Evolutionary conservation across 2,113 vertebrate species (phyloP).

Genomic region (Triplophysa rosa): DNA sequence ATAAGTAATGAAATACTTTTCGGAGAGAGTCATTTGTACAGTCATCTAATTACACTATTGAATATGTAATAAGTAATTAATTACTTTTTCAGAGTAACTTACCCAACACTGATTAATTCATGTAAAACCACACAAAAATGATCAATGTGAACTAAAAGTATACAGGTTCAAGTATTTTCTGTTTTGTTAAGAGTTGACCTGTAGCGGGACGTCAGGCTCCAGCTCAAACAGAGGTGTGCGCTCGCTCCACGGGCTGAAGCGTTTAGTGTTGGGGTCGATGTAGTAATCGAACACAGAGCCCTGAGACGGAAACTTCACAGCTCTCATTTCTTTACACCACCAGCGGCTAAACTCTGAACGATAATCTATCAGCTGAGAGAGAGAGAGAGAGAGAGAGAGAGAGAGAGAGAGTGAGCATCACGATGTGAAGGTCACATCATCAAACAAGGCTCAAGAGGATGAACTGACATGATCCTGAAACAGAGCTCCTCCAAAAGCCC

Average conservation of each 20-base stretch:
- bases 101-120: no score
- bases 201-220: conserved; percentile 72
- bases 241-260: conserved; percentile 77
- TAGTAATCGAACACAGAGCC: conserved; percentile 87
- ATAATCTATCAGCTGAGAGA: conserved; percentile 78
- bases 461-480: conserved; percentile 81
- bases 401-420: background rate
- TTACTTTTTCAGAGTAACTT: no score
- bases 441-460: background rate
- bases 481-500: conserved; percentile 80
- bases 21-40: no score
- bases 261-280: conserved; percentile 78
- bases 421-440: background rate
- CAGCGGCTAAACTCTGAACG: conserved; percentile 82
- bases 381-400: background rate
- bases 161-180: background rate
- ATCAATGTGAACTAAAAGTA: background rate
- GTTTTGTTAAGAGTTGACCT: conserved; percentile 54
- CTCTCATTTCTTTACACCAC: conserved; percentile 82
- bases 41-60: no score
- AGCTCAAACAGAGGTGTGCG: conserved; percentile 72
- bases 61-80: no score
- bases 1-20: no score
- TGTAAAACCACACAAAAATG: background rate
- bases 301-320: conserved; percentile 78